Evolutionary conservation across 1,140 invertebrate species (phyloP).

Genomic region (Aradophagus sp.): DNA sequence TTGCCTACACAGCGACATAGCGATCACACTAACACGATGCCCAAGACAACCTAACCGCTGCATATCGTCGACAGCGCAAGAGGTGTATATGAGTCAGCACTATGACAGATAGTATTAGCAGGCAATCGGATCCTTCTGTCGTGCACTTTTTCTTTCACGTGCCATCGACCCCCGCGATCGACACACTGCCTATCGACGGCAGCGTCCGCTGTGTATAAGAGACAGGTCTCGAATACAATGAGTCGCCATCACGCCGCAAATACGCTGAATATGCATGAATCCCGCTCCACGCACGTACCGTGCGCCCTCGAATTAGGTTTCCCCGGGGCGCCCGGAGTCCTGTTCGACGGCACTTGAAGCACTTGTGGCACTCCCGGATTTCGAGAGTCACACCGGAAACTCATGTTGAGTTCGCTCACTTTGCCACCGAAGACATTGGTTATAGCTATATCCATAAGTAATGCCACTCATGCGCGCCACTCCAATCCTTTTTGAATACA

Average conservation of each 20-base stretch:
- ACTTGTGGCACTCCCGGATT: constrained; percentile 61
- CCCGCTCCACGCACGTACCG: constrained; percentile 52
- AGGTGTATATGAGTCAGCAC: no score
- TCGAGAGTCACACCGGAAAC: constrained; percentile 55
- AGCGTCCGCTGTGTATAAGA: no score
- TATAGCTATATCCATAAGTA: constrained; percentile 42
- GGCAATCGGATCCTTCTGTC: no score
- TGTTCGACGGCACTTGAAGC: constrained; percentile 60
- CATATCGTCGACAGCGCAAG: no score
- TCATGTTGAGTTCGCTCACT: constrained; percentile 45
- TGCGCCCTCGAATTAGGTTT: constrained; percentile 70
- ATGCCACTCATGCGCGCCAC: constrained; percentile 22
- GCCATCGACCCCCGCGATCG: no score
- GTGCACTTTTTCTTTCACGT: no score
- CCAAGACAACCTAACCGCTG: no score
- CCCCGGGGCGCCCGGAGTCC: constrained; percentile 62
- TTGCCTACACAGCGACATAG: no score
- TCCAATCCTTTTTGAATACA: constrained; percentile 45
- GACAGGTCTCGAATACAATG: constrained; percentile 65
- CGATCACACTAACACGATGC: no score
- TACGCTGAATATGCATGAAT: constrained; percentile 72
- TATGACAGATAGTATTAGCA: no score
- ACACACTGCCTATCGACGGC: no score
- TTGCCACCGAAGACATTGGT: constrained; percentile 36
- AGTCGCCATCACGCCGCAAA: constrained; percentile 66